A percentile compares a stretch with the other conserved stretches of the same genome.
Conservation (phyloP, 2,888 invertebrate species). For the Synanthedon andrenaeformis region DNA sequence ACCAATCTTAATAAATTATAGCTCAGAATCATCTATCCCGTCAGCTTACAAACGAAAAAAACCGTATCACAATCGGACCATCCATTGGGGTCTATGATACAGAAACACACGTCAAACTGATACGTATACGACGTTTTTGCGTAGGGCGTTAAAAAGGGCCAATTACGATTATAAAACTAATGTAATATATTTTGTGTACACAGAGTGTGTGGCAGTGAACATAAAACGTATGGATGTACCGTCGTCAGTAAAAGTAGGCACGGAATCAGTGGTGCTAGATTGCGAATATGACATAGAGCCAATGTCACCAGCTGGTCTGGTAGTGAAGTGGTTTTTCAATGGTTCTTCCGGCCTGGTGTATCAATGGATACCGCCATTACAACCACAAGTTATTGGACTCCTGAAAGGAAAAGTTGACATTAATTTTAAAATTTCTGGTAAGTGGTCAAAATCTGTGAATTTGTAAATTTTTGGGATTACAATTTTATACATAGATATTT, state of each 20-base stretch:
- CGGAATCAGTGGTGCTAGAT: conserved; percentile 25
- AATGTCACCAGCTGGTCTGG: conserved; percentile 35
- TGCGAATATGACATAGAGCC: conserved; percentile 9
- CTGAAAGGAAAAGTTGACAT: conserved; percentile 59
- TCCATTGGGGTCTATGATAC: too few species aligned
- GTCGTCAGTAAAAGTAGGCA: conserved; percentile 44
- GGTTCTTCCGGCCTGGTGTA: conserved; percentile 54
- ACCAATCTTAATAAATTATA: too few species aligned
- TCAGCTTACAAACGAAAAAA: too few species aligned
- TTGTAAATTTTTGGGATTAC: background rate
- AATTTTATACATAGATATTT: background rate
- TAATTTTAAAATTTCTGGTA: conserved; percentile 53
- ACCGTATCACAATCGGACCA: too few species aligned
- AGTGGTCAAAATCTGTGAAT: conserved; percentile 8
- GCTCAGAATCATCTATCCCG: too few species aligned
- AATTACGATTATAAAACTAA: too few species aligned
- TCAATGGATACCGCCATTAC: conserved; percentile 61
- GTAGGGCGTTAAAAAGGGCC: too few species aligned
- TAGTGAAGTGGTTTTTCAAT: conserved; percentile 66
- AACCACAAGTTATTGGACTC: conserved; percentile 57
- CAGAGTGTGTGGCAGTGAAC: conserved; percentile 62
- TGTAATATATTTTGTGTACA: conserved; percentile 8
- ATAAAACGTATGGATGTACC: conserved; percentile 55
- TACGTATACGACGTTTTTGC: too few species aligned
- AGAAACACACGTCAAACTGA: too few species aligned